A percentile compares a stretch with the other conserved stretches of the same genome.
phyloP scores from a whole-genome alignment of 2,797 vertebrate species.

The Rhyacichthys aspro region DNA sequence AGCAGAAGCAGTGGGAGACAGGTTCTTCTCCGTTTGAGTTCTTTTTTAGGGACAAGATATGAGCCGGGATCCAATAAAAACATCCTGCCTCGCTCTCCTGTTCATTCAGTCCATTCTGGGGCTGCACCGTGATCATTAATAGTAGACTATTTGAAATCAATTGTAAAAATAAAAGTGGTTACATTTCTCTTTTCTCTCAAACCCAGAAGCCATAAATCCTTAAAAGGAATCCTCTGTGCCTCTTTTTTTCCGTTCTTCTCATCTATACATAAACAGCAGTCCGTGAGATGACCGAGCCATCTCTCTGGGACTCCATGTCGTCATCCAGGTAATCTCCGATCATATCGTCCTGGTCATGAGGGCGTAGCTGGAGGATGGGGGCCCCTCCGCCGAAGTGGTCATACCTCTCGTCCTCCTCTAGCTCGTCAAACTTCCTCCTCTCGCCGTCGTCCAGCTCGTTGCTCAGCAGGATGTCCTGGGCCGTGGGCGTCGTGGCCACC shows the following conservation, averaged over 20 bases:
- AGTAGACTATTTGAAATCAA: conserved; percentile 62
- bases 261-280: conserved; percentile 89
- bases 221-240: conserved; percentile 44
- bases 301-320: conserved; percentile 92
- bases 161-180: conserved; percentile 73
- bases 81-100: conserved; percentile 28
- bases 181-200: conserved; percentile 45
- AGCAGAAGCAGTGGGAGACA: conserved; percentile 51
- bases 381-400: conserved; percentile 78
- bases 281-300: conserved; percentile 92
- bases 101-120: conserved; percentile 47
- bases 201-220: conserved; percentile 56
- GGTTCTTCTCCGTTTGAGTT: conserved; percentile 53
- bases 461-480: conserved; percentile 82
- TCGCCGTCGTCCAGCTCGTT: conserved; percentile 81
- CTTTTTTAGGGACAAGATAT: conserved; percentile 35
- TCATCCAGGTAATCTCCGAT: conserved; percentile 78
- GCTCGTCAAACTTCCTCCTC: conserved; percentile 83
- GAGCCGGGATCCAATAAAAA: conserved; percentile 29
- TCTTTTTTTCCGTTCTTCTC: conserved; percentile 24
- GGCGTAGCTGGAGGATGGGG: conserved; percentile 84
- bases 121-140: conserved; percentile 58
- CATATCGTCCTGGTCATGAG: conserved; percentile 66
- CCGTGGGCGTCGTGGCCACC: conserved; percentile 67
- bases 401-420: conserved; percentile 83